phyloP scores from a whole-genome alignment of 2,888 invertebrate genomes.

The Alsophila aescularia region DNA sequence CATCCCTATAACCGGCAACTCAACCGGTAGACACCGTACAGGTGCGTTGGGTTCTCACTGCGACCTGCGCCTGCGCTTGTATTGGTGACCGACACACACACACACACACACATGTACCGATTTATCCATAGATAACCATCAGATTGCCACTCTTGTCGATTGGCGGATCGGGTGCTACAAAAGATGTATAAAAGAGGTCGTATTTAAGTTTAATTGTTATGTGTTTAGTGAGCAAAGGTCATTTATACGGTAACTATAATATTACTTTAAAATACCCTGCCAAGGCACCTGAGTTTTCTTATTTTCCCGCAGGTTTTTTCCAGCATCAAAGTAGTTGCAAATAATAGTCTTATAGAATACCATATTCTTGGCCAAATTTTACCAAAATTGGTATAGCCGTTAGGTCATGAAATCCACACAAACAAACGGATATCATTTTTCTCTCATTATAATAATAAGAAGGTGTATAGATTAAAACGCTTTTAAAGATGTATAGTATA shows the following conservation, averaged over 20 bases:
- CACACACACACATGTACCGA: conserved; percentile 48
- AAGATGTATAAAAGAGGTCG: conserved; percentile 31
- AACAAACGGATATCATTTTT: neutral
- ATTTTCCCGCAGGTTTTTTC: no score
- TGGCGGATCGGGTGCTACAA: conserved; percentile 35
- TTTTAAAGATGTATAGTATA: no score
- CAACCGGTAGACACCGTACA: conserved; percentile 66
- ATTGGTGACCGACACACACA: conserved; percentile 28
- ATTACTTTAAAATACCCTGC: neutral
- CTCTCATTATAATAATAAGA: neutral
- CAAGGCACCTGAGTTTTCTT: no score
- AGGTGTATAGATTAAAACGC: no score
- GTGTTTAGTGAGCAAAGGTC: conserved; percentile 4
- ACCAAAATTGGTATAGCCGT: no score
- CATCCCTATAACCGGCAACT: conserved; percentile 56
- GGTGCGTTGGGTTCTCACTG: conserved; percentile 81
- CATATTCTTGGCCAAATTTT: no score
- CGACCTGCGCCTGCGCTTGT: conserved; percentile 39
- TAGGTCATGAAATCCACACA: no score
- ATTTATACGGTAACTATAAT: neutral
- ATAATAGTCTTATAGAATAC: no score
- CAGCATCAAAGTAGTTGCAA: no score
- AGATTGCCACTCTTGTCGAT: conserved; percentile 63
- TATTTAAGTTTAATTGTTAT: conserved; percentile 24
- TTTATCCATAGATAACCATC: conserved; percentile 70